phyloP scores from a whole-genome alignment of 1,140 invertebrate genomes.

The Drosophila punjabiensis region DNA sequence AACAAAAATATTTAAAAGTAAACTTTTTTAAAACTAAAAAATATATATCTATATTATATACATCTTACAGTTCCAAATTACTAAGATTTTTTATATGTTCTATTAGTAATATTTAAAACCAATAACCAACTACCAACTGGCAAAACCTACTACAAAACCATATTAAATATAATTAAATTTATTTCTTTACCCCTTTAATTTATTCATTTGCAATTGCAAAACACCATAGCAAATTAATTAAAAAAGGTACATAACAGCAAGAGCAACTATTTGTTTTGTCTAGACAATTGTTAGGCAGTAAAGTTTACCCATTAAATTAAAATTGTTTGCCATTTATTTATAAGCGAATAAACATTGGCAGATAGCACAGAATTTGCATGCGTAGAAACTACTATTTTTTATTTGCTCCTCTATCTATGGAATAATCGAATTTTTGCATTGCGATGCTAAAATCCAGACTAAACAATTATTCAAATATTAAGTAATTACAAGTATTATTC shows the following conservation, averaged over 20 bases:
- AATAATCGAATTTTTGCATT: constrained; percentile 22
- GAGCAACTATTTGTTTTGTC: not conserved
- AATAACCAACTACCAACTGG: not conserved
- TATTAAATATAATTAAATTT: too few species aligned
- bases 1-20: not conserved
- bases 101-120: not conserved
- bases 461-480: constrained; percentile 41
- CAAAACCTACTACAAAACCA: not conserved
- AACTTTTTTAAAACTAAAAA: not conserved
- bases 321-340: constrained; percentile 35
- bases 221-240: not conserved
- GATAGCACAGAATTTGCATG: constrained; percentile 20
- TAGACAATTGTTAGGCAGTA: not conserved
- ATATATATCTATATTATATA: not conserved
- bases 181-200: not conserved
- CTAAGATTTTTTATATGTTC: too few species aligned
- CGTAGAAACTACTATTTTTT: constrained; percentile 2
- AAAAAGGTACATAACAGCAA: not conserved
- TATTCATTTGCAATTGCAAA: not conserved
- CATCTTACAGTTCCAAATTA: too few species aligned
- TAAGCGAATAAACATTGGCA: constrained; percentile 18
- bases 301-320: constrained; percentile 7
- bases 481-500: constrained; percentile 37
- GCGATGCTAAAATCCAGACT: constrained; percentile 29
- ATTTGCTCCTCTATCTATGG: constrained; percentile 22